phyloP scores from a whole-genome alignment of 2,888 invertebrate genomes.

The Drosophila anceps region DNA sequence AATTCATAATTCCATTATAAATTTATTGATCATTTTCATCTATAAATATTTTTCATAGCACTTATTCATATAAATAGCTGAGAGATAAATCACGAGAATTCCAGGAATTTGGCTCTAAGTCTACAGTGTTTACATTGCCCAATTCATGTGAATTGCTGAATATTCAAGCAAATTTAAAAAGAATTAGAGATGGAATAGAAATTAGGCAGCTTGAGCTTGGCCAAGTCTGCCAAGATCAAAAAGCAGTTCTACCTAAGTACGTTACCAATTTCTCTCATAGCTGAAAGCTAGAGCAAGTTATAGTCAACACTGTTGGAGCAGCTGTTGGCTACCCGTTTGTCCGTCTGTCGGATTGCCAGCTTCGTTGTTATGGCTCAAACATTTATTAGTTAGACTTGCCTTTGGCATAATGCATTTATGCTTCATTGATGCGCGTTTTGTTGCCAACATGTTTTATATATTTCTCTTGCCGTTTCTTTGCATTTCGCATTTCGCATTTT shows the following conservation, averaged over 20 bases:
- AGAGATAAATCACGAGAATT: neutral
- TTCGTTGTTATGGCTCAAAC: constrained; percentile 59
- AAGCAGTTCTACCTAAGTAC: neutral
- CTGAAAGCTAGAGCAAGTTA: neutral
- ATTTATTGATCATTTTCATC: too few species aligned
- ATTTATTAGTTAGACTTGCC: constrained; percentile 76
- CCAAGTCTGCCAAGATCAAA: neutral
- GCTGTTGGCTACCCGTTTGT: constrained; percentile 1
- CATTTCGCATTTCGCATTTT: constrained; percentile 16
- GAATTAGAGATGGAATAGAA: neutral
- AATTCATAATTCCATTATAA: too few species aligned
- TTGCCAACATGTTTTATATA: constrained; percentile 52
- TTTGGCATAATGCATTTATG: constrained; percentile 67
- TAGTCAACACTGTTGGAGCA: constrained; percentile 21
- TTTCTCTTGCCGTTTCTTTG: constrained; percentile 15
- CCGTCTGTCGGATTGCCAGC: constrained; percentile 6
- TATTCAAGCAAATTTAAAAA: too few species aligned
- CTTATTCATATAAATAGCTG: neutral
- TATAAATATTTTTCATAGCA: too few species aligned
- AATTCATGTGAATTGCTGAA: neutral
- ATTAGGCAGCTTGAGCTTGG: neutral
- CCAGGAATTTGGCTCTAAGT: neutral
- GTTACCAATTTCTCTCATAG: neutral
- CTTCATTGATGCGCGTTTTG: constrained; percentile 75
- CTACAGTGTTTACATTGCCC: neutral